Conservation (phyloP, 2,797 vertebrate genomes). For the Miichthys miiuy region DNA sequence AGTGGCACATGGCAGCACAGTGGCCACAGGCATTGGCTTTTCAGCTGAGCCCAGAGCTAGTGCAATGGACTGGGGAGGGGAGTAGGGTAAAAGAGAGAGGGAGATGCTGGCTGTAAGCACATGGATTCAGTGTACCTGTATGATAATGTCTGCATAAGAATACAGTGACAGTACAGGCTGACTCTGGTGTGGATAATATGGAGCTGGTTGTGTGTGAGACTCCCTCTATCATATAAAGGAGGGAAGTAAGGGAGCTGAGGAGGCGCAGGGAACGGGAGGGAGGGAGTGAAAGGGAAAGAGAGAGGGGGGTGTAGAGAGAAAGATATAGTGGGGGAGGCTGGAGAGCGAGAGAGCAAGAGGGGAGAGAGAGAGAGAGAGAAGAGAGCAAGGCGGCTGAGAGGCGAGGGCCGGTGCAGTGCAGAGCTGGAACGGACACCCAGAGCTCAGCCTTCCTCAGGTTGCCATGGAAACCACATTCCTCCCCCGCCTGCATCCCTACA, state of each 20-base stretch:
- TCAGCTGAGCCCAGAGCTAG: conserved; percentile 82
- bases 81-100: conserved; percentile 51
- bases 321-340: conserved; percentile 76
- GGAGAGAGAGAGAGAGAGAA: conserved; percentile 71
- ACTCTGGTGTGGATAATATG: conserved; percentile 57
- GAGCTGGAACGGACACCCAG: conserved; percentile 89
- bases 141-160: conserved; percentile 69
- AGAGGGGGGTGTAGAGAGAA: conserved; percentile 60
- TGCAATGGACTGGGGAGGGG: conserved; percentile 62
- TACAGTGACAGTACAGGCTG: conserved; percentile 65
- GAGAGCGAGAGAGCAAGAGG: conserved; percentile 71
- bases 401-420: conserved; percentile 87
- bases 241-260: conserved; percentile 62
- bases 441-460: conserved; percentile 88
- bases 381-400: conserved; percentile 78
- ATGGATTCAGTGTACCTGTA: conserved; percentile 54
- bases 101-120: conserved; percentile 62
- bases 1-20: conserved; percentile 81
- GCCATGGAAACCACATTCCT: conserved; percentile 90
- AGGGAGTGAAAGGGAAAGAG: conserved; percentile 42
- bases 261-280: conserved; percentile 52
- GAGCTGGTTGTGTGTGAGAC: conserved; percentile 33
- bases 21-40: conserved; percentile 79
- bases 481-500: conserved; percentile 90
- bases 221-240: conserved; percentile 67